These are phyloP conservation scores for Sinonovacula constricta DNA, from an alignment of 1,140 invertebrate genomes.

Conservation along the genomic window DNA sequence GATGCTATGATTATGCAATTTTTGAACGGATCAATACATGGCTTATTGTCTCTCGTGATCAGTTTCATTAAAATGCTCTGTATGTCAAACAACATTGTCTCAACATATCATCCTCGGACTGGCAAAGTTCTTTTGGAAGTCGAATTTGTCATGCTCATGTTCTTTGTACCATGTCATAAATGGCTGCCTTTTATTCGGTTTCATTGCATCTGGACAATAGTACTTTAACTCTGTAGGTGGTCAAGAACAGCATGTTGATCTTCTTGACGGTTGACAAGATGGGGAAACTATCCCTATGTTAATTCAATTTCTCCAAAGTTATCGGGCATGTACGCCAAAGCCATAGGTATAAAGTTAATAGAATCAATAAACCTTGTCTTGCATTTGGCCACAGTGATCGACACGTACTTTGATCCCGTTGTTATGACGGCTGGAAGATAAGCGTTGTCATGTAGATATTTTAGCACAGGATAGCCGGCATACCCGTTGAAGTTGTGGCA, in stretches of 20 bases:
- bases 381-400: no score
- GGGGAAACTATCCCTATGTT: background rate
- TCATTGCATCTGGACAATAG: background rate
- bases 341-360: no score
- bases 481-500: constrained; percentile 16
- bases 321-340: no score
- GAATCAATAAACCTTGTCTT: no score
- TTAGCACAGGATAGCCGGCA: constrained; percentile 12
- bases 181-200: background rate
- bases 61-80: constrained; percentile 13
- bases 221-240: background rate
- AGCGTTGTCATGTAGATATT: constrained; percentile 15
- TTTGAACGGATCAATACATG: constrained; percentile 12
- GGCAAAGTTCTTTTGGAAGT: background rate
- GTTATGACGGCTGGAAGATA: constrained; percentile 1
- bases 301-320: no score
- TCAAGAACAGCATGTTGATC: background rate
- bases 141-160: background rate
- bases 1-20: constrained; percentile 13
- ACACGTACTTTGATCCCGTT: no score
- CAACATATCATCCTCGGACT: constrained; percentile 44
- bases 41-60: background rate
- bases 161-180: background rate
- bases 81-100: constrained; percentile 10
- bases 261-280: background rate